Evolutionary conservation across 2,113 vertebrate species (phyloP).

Genomic region (Cynoglossus semilaevis): DNA sequence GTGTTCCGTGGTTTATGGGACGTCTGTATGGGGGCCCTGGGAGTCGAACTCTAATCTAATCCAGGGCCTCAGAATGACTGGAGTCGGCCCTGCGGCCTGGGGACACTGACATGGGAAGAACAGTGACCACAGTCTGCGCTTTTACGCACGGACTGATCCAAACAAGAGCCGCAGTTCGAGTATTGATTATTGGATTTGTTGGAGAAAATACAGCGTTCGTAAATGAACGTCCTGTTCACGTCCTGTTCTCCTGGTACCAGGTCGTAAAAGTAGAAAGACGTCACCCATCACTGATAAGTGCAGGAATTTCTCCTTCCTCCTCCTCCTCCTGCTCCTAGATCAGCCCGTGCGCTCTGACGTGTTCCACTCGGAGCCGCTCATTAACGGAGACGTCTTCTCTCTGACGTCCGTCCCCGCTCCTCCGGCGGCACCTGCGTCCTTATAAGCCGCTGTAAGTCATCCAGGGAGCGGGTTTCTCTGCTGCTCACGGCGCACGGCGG

Average conservation of each 20-base stretch:
- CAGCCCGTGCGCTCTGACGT: slow-evolving; percentile 46
- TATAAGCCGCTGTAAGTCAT: slow-evolving; percentile 76
- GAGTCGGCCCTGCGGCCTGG: no score
- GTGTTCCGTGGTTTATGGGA: no score
- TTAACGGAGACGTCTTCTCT: slow-evolving; percentile 65
- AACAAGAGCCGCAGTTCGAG: no score
- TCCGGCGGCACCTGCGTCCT: slow-evolving; percentile 82
- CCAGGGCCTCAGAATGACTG: no score
- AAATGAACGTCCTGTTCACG: no score
- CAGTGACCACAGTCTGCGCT: no score
- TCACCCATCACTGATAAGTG: slow-evolving; percentile 1
- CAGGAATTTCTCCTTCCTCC: slow-evolving; percentile 32
- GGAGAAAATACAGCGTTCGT: no score
- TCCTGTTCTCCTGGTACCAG: neutral
- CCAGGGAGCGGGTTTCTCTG: slow-evolving; percentile 31
- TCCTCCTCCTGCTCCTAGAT: slow-evolving; percentile 9
- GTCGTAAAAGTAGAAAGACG: neutral
- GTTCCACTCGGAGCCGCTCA: slow-evolving; percentile 56
- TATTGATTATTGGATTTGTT: no score
- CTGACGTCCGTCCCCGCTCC: slow-evolving; percentile 66
- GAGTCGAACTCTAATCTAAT: no score
- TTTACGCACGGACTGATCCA: no score
- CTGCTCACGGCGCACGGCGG: slow-evolving; percentile 8
- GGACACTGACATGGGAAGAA: no score
- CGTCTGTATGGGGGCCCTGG: no score